Conservation (phyloP, 2,797 vertebrate genomes). For the Hafferia zeledoni region DNA sequence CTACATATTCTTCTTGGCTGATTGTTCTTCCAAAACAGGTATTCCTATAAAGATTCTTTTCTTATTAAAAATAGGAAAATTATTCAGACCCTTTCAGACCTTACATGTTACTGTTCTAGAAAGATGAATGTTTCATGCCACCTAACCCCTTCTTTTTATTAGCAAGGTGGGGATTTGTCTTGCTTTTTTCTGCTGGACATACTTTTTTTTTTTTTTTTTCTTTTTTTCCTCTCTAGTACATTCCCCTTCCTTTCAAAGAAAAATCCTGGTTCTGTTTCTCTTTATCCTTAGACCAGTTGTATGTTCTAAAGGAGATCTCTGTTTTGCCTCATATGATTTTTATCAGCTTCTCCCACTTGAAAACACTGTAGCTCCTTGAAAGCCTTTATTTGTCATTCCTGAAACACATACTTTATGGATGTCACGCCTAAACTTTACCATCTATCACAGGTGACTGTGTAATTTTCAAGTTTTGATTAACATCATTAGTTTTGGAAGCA, state of each 20-base stretch:
- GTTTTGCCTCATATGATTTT: not conserved
- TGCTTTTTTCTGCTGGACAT: not conserved
- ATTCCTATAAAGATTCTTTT: not conserved
- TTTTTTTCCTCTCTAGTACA: not conserved
- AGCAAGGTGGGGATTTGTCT: not conserved
- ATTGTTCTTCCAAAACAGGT: not conserved
- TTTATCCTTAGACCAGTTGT: not conserved
- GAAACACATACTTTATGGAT: not conserved
- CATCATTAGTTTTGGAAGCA: constrained; percentile 8
- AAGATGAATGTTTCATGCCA: not conserved
- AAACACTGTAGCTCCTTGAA: not conserved
- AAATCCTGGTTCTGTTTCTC: not conserved
- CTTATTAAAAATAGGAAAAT: not conserved
- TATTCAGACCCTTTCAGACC: not conserved
- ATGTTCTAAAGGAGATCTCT: not conserved
- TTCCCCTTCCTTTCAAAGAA: not conserved
- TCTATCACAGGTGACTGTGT: not conserved
- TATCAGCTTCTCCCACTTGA: not conserved
- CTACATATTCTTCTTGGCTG: not conserved
- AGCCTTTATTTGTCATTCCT: constrained; percentile 15
- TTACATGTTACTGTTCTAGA: not conserved
- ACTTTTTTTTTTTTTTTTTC: not conserved
- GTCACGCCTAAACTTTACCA: not conserved
- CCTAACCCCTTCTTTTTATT: not conserved
- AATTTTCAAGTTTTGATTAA: not conserved